These are phyloP conservation scores for Microctenopoma steveboyesi DNA, from an alignment of 2,797 vertebrate species.

Conservation along the genomic window DNA sequence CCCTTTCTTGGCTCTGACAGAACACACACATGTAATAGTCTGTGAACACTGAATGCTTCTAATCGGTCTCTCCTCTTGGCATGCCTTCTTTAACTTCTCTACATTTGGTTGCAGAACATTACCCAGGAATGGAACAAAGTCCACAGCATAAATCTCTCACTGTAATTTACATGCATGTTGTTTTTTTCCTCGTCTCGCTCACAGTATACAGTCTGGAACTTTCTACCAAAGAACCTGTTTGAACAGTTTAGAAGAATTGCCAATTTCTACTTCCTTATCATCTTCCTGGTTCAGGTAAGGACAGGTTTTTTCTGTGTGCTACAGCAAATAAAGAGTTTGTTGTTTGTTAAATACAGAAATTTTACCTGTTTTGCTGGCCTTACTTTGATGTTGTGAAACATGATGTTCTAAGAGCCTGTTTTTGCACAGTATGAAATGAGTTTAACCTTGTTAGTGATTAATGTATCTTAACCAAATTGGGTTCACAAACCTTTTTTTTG, in stretches of 20 bases:
- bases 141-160: constrained; percentile 2
- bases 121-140: background rate
- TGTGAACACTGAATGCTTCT: constrained; percentile 55
- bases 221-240: constrained; percentile 99
- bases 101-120: constrained; percentile 28
- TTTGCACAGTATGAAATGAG: background rate
- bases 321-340: constrained; percentile 28
- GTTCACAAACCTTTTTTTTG: background rate
- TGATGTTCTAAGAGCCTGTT: background rate
- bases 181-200: constrained; percentile 11
- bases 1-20: constrained; percentile 20
- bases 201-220: constrained; percentile 99
- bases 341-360: background rate
- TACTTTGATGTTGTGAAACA: background rate
- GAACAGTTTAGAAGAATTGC: constrained; percentile 99
- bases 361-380: background rate
- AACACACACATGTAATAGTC: constrained; percentile 39
- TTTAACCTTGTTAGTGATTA: background rate
- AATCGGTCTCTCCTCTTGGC: constrained; percentile 50
- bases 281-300: constrained; percentile 98
- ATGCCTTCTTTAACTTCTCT: constrained; percentile 32
- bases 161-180: constrained; percentile 25
- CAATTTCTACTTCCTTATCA: constrained; percentile 99
- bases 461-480: background rate
- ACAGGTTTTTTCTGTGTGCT: background rate